These are phyloP conservation scores for Strix aluco DNA, from an alignment of 2,113 vertebrate genomes.

Conservation along the genomic window DNA sequence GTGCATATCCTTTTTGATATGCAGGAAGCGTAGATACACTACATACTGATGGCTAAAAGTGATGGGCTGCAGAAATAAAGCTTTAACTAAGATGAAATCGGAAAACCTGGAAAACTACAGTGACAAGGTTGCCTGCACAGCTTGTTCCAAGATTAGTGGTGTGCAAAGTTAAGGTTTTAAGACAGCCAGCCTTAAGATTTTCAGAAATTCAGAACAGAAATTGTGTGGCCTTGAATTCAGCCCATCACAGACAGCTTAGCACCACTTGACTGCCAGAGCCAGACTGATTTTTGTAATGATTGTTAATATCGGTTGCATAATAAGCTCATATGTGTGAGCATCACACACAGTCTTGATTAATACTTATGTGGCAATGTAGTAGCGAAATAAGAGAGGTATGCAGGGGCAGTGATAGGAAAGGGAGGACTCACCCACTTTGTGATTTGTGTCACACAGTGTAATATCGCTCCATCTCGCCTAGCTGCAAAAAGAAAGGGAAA, in stretches of 20 bases:
- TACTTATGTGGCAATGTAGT: not conserved
- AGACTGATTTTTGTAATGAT: not conserved
- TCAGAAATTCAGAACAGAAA: not conserved
- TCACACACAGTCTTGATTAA: not conserved
- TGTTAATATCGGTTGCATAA: not conserved
- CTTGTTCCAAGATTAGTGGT: not conserved
- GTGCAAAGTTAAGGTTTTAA: slow-evolving; percentile 11
- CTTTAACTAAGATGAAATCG: slow-evolving; percentile 12
- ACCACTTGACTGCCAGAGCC: not conserved
- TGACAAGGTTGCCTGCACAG: not conserved
- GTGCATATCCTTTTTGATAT: slow-evolving; percentile 27
- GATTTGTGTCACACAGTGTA: not conserved
- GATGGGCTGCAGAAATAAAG: not conserved
- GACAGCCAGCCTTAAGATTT: not conserved
- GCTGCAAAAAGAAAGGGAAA: not conserved
- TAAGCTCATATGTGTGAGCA: not conserved
- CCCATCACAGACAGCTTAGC: not conserved
- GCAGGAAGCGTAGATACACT: not conserved
- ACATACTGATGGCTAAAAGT: not conserved
- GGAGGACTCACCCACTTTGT: not conserved
- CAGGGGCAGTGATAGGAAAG: not conserved
- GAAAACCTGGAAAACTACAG: slow-evolving; percentile 12
- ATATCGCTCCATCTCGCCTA: not conserved
- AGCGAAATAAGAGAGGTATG: not conserved
- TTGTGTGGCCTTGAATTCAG: not conserved